phyloP scores from a whole-genome alignment of 2,888 invertebrate species.

The Cylloceria caligata region DNA sequence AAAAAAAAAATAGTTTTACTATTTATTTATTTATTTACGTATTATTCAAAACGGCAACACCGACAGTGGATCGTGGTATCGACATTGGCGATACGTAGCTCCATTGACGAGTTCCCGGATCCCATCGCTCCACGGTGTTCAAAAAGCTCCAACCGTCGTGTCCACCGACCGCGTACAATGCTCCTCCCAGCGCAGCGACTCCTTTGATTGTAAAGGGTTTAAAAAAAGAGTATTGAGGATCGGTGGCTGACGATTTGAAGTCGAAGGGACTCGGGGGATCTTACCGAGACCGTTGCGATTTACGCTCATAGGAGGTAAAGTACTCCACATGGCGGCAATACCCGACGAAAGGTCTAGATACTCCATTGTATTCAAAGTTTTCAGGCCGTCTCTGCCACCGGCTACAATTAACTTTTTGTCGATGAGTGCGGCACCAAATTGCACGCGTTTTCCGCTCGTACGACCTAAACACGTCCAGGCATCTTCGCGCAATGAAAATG shows the following conservation, averaged over 20 bases:
- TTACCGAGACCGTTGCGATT: constrained; percentile 92
- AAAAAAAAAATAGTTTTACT: no score
- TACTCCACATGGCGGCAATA: constrained; percentile 90
- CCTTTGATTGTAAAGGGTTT: constrained; percentile 72
- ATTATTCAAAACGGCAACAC: constrained; percentile 93
- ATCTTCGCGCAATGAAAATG: constrained; percentile 93
- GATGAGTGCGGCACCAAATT: constrained; percentile 96
- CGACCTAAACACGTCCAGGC: constrained; percentile 91
- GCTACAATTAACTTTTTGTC: constrained; percentile 94
- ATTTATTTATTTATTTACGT: constrained; percentile 82
- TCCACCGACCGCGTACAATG: constrained; percentile 97
- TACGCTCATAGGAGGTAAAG: constrained; percentile 95
- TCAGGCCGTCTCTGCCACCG: constrained; percentile 96
- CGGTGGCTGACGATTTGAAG: neutral
- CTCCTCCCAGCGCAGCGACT: constrained; percentile 92
- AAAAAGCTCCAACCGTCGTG: constrained; percentile 98
- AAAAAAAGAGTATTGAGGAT: neutral
- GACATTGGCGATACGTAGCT: constrained; percentile 96
- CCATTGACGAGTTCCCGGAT: constrained; percentile 95
- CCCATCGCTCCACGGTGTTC: constrained; percentile 97
- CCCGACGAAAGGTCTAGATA: constrained; percentile 91
- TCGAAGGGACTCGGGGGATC: no score
- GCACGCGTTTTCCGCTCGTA: constrained; percentile 93
- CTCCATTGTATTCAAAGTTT: constrained; percentile 97
- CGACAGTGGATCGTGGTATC: constrained; percentile 95